Evolutionary conservation across 2,888 invertebrate species (phyloP), one percentile per base, ranked within the genome.

Genomic region (Hyalella azteca): DNA sequence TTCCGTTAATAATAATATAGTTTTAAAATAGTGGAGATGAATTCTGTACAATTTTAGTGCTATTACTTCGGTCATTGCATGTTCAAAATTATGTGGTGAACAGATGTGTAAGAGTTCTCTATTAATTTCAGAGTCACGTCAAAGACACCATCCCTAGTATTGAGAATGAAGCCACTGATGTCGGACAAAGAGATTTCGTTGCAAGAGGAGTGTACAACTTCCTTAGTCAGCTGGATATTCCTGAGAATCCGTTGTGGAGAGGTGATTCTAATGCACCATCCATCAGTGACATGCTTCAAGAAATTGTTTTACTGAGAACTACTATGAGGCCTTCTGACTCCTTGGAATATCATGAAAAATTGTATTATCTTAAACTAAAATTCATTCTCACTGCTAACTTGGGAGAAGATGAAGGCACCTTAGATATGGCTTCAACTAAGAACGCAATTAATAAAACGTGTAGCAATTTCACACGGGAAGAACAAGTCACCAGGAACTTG

Each of bases 341-440:
- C 29, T 15, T 32, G 15, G 13, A 3, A 19, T 3, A 3, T 22
- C 19, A 15, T 32, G 36, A 11, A 5, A 66, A n/a, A 2, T 22
- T 66, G 3, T n/a, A 66, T 19, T 2, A 66, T 2, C 15, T 66
- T 15, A 66, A 66, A 66, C 15, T 66, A 5, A 22, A 9, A 4
- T 66, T n/a, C 36, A 66, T 66, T 3, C 15, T 32, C 22, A 2
- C 15, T 32, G 15, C 19, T 2, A 66, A 66, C 22, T n/a, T 15
- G 19, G 66, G 66, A 66, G 66, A 66, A 22, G 3, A 66, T n/a
- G 66, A 66, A 4, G 66, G 66, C 15, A 66, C 66, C 15, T n/a
- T 15, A 36, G 66, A 66, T 11, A n/a, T 32, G 15, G 15, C 19
- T 32, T 66, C 13, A 22, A 66, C 66, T 15, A 22, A 66, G 22